A percentile compares a stretch with the other conserved stretches of the same genome.
phyloP scores from a whole-genome alignment of 2,888 invertebrate genomes.

The Mythimna vitellina region DNA sequence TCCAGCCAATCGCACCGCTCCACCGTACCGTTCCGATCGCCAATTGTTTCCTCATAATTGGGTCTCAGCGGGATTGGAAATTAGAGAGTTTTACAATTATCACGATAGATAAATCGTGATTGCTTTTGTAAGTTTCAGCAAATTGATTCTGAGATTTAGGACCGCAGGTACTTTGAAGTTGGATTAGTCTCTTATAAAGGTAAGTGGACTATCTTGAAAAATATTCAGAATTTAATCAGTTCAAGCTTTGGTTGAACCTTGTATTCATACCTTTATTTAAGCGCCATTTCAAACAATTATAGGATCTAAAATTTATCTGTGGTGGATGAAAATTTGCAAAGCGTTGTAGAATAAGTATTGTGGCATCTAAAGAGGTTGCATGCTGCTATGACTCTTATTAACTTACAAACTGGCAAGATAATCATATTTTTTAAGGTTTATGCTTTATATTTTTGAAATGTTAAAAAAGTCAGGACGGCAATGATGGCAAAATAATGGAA shows the following conservation, averaged over 20 bases:
- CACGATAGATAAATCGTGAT: conserved; percentile 49
- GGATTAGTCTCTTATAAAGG: background rate
- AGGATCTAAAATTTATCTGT: background rate
- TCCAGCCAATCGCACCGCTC: conserved; percentile 47
- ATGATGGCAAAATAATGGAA: too few species aligned
- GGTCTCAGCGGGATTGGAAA: conserved; percentile 47
- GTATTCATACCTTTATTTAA: background rate
- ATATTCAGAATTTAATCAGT: background rate
- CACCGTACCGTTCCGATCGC: conserved; percentile 40
- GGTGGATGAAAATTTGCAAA: background rate
- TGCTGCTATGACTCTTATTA: too few species aligned
- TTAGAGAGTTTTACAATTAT: conserved; percentile 64
- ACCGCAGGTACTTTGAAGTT: background rate
- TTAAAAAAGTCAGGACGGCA: too few species aligned
- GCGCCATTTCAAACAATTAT: too few species aligned
- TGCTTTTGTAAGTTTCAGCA: conserved; percentile 48
- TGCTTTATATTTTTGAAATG: too few species aligned
- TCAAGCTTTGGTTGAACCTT: background rate
- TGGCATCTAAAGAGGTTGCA: too few species aligned
- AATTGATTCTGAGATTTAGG: conserved; percentile 40
- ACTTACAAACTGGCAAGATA: too few species aligned
- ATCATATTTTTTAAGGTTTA: too few species aligned
- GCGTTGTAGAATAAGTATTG: too few species aligned
- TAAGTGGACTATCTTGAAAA: conserved; percentile 4
- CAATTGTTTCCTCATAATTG: conserved; percentile 64